Evolutionary conservation across 2,797 vertebrate genomes (phyloP).

Genomic region (Distichodus sexfasciatus): DNA sequence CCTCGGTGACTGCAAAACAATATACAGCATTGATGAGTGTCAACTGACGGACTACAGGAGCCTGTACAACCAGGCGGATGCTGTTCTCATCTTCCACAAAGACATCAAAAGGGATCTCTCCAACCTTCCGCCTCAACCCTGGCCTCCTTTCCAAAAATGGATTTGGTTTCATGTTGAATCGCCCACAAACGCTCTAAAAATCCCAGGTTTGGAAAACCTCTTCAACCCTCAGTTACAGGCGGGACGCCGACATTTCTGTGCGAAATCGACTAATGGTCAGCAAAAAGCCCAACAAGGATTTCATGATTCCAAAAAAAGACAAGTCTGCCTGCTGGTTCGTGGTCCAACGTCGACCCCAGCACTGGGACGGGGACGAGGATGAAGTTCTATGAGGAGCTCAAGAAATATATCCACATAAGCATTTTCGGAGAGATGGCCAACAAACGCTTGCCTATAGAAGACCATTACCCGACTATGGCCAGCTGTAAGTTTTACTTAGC

Average conservation of each 20-base stretch:
- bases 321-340: conserved; percentile 84
- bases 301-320: conserved; percentile 82
- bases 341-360: conserved; percentile 67
- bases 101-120: conserved; percentile 78
- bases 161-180: conserved; percentile 87
- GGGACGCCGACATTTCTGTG: conserved; percentile 82
- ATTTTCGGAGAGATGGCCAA: conserved; percentile 74
- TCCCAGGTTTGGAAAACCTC: conserved; percentile 78
- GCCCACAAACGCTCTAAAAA: conserved; percentile 76
- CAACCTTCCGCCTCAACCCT: conserved; percentile 78
- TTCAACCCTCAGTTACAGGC: conserved; percentile 85
- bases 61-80: conserved; percentile 75
- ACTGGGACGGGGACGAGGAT: conserved; percentile 64
- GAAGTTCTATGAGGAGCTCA: conserved; percentile 78
- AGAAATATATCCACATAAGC: conserved; percentile 79
- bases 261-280: conserved; percentile 72
- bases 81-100: conserved; percentile 82
- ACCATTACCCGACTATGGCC: conserved; percentile 78
- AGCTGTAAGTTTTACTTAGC: conserved; percentile 85
- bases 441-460: conserved; percentile 65
- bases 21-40: conserved; percentile 80
- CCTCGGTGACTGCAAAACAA: conserved; percentile 73
- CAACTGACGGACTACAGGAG: conserved; percentile 78
- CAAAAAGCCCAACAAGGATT: conserved; percentile 62
- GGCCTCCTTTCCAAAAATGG: conserved; percentile 84